Evolutionary conservation across 1,140 invertebrate genomes (phyloP).

Genomic region (Nixonia krombeini): DNA sequence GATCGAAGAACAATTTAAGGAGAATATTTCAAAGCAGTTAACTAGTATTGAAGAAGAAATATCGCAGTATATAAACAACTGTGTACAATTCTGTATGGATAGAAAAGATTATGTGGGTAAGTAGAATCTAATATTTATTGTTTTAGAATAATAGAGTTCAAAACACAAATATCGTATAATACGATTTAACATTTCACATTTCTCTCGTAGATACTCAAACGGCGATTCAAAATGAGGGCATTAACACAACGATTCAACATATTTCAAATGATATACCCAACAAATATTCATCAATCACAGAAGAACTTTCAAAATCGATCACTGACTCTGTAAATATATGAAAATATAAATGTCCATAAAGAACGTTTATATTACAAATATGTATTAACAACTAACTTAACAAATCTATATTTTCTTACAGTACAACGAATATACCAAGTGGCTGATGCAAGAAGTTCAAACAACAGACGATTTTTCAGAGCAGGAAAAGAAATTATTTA

Average conservation of each 20-base stretch:
- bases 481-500: constrained; percentile 41
- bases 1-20: constrained; percentile 55
- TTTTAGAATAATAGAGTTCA: not conserved
- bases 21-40: constrained; percentile 50
- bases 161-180: no score
- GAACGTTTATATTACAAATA: constrained; percentile 5
- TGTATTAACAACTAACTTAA: constrained; percentile 6
- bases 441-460: constrained; percentile 48
- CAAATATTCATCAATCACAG: constrained; percentile 25
- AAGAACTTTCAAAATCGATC: constrained; percentile 46
- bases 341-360: constrained; percentile 9
- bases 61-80: constrained; percentile 45
- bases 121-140: not conserved
- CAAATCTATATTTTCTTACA: constrained; percentile 30
- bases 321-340: constrained; percentile 47
- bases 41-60: constrained; percentile 55
- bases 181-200: not conserved
- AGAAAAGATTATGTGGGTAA: constrained; percentile 57
- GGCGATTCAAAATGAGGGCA: constrained; percentile 31
- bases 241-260: constrained; percentile 43
- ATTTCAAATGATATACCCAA: constrained; percentile 48
- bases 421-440: constrained; percentile 54
- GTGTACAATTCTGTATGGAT: constrained; percentile 52
- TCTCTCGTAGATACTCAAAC: constrained; percentile 31
- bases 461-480: constrained; percentile 41